Base-by-base conservation (phyloP, 2,113 vertebrate genomes). In the Cottus gobio region DNA sequence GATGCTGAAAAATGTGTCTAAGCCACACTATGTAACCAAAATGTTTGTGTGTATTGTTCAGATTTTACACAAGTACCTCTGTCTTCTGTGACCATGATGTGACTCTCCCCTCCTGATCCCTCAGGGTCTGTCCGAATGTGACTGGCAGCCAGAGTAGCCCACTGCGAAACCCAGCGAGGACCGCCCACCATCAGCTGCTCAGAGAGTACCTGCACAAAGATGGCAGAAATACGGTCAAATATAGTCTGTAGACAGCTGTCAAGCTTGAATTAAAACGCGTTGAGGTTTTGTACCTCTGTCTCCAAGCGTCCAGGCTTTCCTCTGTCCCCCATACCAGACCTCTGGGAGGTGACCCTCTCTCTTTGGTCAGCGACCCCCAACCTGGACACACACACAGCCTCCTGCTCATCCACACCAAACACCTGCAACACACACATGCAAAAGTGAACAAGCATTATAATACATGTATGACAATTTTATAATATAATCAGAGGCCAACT, bases 91-190 rank as follows among this genome's bases (percentile, higher is more conserved):
- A 89, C 78, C 87, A 95, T 89, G 50, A 92, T 34, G 78, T 94
- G 94, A 60, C 93, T 93, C 74, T 97, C 96, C 52, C 94, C 78
- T 71, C 95, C 95, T 20, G 95, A 93, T 81, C 97, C 97, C 87
- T 96, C 97, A 26, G 95, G 96, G 82, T 99, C 97, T 58, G 96
- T 97, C 81, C 94, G 94, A 50, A 97, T 96, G 82, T 99, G 97
- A 92, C 96, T 98, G 85, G 98, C 97, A 89, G 98, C 98, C 87
- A 99, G 89, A 91, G 96, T 98, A 71, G 97, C 97, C 98, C 98
- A 99, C 54, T 99, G 97, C 0, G 98, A 99, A 31, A 97, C 96
- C 98, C 98, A 99, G 2, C 96, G 96, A 83, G 97, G 98, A 87
- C 90, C 94, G 83, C 96, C 96, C 78, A 96, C 93, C 60, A 96